Evolutionary conservation across 2,113 vertebrate genomes (phyloP).

Genomic region (Malurus melanocephalus): DNA sequence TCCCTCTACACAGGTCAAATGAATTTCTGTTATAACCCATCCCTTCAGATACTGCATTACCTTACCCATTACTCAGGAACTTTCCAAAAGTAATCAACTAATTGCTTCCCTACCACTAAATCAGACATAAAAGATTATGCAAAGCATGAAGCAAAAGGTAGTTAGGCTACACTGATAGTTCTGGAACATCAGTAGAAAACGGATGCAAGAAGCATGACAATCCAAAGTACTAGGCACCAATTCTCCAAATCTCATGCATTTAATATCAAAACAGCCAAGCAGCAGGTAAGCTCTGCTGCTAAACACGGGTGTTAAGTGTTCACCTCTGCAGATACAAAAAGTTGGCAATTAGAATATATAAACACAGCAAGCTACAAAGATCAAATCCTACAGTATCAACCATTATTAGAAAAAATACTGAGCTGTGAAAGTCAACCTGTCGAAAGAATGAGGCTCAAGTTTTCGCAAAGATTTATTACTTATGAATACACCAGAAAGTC

Average conservation of each 20-base stretch:
- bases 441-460: background rate
- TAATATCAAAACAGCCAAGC: background rate
- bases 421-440: background rate
- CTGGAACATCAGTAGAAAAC: background rate
- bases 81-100: background rate
- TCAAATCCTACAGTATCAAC: background rate
- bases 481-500: background rate
- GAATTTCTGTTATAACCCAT: background rate
- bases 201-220: background rate
- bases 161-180: background rate
- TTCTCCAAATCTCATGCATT: background rate
- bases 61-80: background rate
- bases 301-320: fast-evolving
- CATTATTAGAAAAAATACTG: background rate
- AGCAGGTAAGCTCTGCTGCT: background rate
- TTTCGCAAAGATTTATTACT: background rate
- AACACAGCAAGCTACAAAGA: background rate
- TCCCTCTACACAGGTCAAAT: background rate
- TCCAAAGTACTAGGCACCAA: background rate
- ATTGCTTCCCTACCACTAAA: background rate
- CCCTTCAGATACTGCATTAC: background rate
- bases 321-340: background rate
- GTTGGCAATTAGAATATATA: background rate
- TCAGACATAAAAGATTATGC: background rate
- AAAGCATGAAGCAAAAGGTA: background rate